Evolutionary conservation across 2,113 vertebrate species (phyloP).

Genomic region (Nothocercus julius): DNA sequence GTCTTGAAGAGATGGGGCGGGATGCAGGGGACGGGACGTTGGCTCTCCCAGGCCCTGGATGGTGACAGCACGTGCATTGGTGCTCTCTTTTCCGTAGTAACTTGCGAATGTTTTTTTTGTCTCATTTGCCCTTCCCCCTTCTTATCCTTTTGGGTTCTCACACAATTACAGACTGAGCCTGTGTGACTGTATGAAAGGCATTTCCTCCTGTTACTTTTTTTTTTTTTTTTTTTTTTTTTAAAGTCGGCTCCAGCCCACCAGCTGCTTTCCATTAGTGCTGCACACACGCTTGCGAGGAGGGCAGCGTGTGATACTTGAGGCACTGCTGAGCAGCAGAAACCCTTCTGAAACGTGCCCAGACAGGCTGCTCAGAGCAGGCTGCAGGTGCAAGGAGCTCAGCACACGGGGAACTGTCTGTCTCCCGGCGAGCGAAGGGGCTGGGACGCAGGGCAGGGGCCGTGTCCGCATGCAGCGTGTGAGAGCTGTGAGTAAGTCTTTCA

Average conservation of each 20-base stretch:
- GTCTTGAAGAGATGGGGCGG: neutral
- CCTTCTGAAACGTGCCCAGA: slow-evolving; percentile 5
- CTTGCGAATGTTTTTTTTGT: neutral
- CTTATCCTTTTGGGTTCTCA: slow-evolving; percentile 62
- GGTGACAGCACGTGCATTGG: neutral
- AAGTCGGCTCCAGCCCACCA: slow-evolving; percentile 53
- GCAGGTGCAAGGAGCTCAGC: neutral
- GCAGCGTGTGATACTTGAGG: slow-evolving; percentile 28
- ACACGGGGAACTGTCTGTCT: neutral
- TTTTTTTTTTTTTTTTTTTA: slow-evolving; percentile 3
- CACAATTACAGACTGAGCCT: slow-evolving; percentile 67
- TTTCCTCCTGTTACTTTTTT: slow-evolving; percentile 67
- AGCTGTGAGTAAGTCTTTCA: neutral
- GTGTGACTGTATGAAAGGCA: slow-evolving; percentile 75
- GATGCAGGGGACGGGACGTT: neutral
- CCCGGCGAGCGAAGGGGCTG: neutral
- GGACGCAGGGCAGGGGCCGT: neutral
- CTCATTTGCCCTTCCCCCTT: slow-evolving; percentile 59
- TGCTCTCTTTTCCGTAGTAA: neutral
- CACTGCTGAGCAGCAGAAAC: slow-evolving; percentile 28
- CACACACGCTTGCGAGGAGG: slow-evolving; percentile 37
- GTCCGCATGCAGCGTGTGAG: neutral
- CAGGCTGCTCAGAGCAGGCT: neutral
- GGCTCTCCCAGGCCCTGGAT: neutral
- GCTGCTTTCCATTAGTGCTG: slow-evolving; percentile 73